Percentiles rank a stretch among this genome's conserved stretches.
Conservation (phyloP, 2,797 vertebrate species). For the Furcifer pardalis region DNA sequence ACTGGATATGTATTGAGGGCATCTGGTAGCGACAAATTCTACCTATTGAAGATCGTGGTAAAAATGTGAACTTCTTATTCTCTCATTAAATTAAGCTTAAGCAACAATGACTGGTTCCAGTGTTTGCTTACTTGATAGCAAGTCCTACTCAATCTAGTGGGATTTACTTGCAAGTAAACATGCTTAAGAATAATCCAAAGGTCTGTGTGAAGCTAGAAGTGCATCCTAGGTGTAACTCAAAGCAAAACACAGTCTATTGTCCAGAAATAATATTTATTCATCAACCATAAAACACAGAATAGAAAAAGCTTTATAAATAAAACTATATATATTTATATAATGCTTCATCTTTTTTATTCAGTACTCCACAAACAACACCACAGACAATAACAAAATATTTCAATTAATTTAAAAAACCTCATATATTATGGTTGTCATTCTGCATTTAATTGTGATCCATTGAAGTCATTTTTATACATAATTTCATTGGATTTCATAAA, state of each 20-base stretch:
- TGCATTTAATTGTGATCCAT: constrained; percentile 67
- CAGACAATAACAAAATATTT: constrained; percentile 85
- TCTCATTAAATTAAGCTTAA: not conserved
- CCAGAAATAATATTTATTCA: constrained; percentile 82
- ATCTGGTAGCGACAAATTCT: not conserved
- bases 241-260: constrained; percentile 72
- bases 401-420: constrained; percentile 78
- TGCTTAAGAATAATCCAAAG: not conserved
- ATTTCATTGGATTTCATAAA: constrained; percentile 68
- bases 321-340: constrained; percentile 81
- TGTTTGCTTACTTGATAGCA: not conserved
- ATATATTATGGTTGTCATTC: constrained; percentile 68
- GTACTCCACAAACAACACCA: constrained; percentile 81
- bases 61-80: not conserved
- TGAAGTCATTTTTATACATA: constrained; percentile 60
- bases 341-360: constrained; percentile 78
- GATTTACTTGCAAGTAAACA: not conserved
- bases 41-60: not conserved
- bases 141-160: not conserved
- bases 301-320: constrained; percentile 82
- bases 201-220: not conserved
- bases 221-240: constrained; percentile 39
- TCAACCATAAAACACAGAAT: constrained; percentile 77
- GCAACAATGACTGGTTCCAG: not conserved
- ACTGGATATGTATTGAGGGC: not conserved